These are phyloP conservation scores for Tenebrio molitor DNA, from an alignment of 1,140 invertebrate species.

Conservation along the genomic window DNA sequence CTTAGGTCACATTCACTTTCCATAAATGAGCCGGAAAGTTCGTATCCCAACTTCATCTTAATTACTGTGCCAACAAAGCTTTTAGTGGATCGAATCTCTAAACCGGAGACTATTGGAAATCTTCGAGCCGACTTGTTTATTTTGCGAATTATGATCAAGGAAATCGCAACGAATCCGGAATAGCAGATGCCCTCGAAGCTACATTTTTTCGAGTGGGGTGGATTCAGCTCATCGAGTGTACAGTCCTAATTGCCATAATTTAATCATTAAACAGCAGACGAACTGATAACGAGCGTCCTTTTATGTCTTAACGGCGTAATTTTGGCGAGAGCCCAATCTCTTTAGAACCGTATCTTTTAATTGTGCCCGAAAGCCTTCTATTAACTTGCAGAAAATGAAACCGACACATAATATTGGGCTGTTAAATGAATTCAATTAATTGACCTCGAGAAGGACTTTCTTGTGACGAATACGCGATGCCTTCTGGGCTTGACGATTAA, in stretches of 20 bases:
- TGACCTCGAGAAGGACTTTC: too few species aligned
- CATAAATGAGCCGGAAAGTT: conserved; percentile 3
- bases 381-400: neutral
- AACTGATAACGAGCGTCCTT: neutral
- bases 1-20: conserved; percentile 5
- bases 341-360: neutral
- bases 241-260: too few species aligned
- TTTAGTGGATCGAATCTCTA: conserved; percentile 3
- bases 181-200: too few species aligned
- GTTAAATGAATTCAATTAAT: neutral
- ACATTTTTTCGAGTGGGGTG: too few species aligned
- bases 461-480: too few species aligned
- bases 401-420: neutral
- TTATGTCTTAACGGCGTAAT: neutral
- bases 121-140: neutral
- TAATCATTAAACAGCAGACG: neutral
- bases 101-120: conserved; percentile 2
- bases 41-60: neutral
- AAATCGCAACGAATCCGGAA: neutral
- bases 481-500: too few species aligned
- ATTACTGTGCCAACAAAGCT: conserved; percentile 16
- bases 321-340: neutral
- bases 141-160: neutral
- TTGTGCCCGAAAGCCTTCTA: neutral
- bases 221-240: too few species aligned